Percentiles rank a stretch among this genome's conserved stretches.
Evolutionary conservation across 2,113 vertebrate genomes (phyloP).

Genomic region (Cephalopterus ornatus): DNA sequence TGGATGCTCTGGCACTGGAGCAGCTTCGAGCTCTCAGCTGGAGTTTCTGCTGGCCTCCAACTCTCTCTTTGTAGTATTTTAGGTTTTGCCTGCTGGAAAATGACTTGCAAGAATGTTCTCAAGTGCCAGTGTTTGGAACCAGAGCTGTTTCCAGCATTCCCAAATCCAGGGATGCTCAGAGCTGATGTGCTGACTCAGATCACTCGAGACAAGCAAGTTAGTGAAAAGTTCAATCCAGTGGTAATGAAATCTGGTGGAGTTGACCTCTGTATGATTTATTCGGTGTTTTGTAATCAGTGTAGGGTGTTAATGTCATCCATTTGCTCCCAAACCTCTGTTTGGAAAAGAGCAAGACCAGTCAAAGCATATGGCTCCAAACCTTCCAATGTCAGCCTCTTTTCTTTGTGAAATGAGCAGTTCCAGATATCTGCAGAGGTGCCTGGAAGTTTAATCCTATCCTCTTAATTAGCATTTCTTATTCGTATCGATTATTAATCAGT

Average conservation of each 20-base stretch:
- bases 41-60: conserved; percentile 43
- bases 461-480: neutral
- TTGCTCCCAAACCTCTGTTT: neutral
- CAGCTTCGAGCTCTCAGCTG: conserved; percentile 41
- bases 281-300: neutral
- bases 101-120: conserved; percentile 53
- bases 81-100: conserved; percentile 57
- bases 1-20: conserved; percentile 54
- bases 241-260: conserved; percentile 52
- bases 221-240: conserved; percentile 2
- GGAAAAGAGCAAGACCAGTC: neutral
- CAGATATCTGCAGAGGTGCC: neutral
- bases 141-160: conserved; percentile 31
- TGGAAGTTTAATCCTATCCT: neutral
- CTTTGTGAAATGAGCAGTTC: neutral
- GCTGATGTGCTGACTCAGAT: conserved; percentile 55
- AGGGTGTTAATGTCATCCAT: conserved; percentile 38
- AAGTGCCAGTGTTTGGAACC: conserved; percentile 46
- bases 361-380: neutral
- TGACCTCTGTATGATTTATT: conserved; percentile 30
- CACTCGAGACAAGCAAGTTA: conserved; percentile 18
- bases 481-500: neutral
- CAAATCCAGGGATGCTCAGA: conserved; percentile 45
- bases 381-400: neutral
- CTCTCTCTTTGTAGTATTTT: conserved; percentile 47